Evolutionary conservation across 2,113 vertebrate genomes (phyloP).

Genomic region (Hippocampus guttulatus): DNA sequence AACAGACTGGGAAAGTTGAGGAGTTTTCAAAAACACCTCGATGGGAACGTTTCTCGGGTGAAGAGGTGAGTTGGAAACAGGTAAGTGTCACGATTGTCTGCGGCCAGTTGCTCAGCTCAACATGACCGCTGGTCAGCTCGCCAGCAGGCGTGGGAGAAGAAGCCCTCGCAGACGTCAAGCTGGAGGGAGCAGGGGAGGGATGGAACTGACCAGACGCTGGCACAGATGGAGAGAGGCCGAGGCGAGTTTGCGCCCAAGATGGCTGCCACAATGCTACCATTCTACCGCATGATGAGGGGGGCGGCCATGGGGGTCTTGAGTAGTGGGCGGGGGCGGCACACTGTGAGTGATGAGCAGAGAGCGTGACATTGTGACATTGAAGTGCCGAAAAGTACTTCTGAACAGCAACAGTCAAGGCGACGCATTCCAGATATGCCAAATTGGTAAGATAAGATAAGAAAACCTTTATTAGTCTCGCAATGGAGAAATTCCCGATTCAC

Average conservation of each 20-base stretch:
- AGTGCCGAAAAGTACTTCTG: not conserved
- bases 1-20: too few relatives aligned
- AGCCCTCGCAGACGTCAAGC: conserved; percentile 34
- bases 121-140: too few relatives aligned
- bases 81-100: too few relatives aligned
- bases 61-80: too few relatives aligned
- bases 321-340: not conserved
- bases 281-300: conserved; percentile 36
- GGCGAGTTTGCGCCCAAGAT: conserved; percentile 37
- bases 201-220: conserved; percentile 40
- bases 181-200: conserved; percentile 12
- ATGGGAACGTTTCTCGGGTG: too few relatives aligned
- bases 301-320: not conserved
- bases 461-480: too few relatives aligned
- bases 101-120: too few relatives aligned
- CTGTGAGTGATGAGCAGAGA: not conserved
- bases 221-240: conserved; percentile 53
- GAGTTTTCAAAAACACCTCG: too few relatives aligned
- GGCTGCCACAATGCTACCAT: conserved; percentile 54
- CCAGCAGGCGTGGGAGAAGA: conserved; percentile 20
- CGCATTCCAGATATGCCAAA: not conserved
- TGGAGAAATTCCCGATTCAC: too few relatives aligned
- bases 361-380: not conserved
- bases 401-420: not conserved
- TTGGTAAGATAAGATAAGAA: too few relatives aligned